Conservation (phyloP, 2,888 invertebrate genomes). For the Agrilus cyanescens region DNA sequence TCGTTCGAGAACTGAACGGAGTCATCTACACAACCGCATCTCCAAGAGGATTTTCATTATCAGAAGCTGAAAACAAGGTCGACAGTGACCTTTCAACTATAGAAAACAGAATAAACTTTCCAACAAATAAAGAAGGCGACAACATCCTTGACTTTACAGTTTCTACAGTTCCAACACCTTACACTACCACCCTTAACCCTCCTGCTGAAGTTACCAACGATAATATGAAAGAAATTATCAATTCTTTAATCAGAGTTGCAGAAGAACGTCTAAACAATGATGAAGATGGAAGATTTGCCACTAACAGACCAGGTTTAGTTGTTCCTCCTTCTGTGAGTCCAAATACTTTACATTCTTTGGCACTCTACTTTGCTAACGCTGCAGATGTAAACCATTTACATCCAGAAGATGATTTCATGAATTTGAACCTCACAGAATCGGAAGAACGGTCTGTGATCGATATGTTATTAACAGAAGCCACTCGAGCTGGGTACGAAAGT, state of each 20-base stretch:
- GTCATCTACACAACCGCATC: too few species aligned
- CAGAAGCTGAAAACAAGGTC: too few species aligned
- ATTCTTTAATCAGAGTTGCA: constrained; percentile 51
- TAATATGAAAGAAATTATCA: constrained; percentile 57
- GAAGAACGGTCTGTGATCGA: constrained; percentile 7
- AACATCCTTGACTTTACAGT: neutral
- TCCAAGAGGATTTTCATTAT: too few species aligned
- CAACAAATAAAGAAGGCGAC: too few species aligned
- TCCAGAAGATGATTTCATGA: constrained; percentile 2
- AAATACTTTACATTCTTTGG: constrained; percentile 64
- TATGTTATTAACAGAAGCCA: constrained; percentile 11
- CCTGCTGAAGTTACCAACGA: constrained; percentile 35
- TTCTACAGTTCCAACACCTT: constrained; percentile 23
- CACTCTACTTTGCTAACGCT: constrained; percentile 67
- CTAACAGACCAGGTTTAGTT: constrained; percentile 48
- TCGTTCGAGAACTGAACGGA: too few species aligned
- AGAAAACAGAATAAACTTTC: too few species aligned
- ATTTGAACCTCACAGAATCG: constrained; percentile 19
- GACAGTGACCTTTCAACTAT: too few species aligned
- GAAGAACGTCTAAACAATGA: constrained; percentile 23
- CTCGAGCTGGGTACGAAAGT: constrained; percentile 23
- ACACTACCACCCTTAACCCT: constrained; percentile 29
- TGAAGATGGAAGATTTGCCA: constrained; percentile 39
- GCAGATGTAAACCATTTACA: constrained; percentile 32
- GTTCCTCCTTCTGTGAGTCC: constrained; percentile 66